These are phyloP conservation scores for Halcyon leucocephala DNA, from an alignment of 2,797 vertebrate species.

Conservation along the genomic window DNA sequence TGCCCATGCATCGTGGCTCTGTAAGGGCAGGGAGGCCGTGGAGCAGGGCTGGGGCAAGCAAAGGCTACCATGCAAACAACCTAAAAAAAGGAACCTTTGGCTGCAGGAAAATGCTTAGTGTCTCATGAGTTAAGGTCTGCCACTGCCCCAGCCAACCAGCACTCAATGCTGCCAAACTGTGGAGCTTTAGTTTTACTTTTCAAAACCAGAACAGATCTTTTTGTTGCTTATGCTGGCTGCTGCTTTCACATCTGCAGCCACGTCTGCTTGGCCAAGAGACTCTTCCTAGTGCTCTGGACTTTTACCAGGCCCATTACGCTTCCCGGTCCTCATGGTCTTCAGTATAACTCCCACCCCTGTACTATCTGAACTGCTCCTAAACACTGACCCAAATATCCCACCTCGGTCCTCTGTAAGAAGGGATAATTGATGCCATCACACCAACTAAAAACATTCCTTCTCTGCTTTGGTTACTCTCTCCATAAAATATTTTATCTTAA, in stretches of 20 bases:
- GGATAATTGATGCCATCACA: not conserved
- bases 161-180: not conserved
- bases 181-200: not conserved
- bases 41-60: not conserved
- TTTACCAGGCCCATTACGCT: not conserved
- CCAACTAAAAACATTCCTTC: not conserved
- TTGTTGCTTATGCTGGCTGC: not conserved
- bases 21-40: accelerated
- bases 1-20: accelerated
- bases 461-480: not conserved
- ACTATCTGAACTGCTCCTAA: not conserved
- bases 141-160: not conserved
- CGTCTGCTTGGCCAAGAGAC: not conserved
- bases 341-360: not conserved
- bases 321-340: not conserved
- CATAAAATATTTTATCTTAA: not conserved
- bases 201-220: not conserved
- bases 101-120: not conserved
- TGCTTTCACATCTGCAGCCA: slow-evolving; percentile 3
- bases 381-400: not conserved
- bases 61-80: not conserved
- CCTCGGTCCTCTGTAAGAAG: not conserved
- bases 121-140: not conserved
- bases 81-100: accelerated
- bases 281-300: not conserved